Base-by-base conservation (phyloP, 2,113 vertebrate species). In the Apodemus sylvaticus region DNA sequence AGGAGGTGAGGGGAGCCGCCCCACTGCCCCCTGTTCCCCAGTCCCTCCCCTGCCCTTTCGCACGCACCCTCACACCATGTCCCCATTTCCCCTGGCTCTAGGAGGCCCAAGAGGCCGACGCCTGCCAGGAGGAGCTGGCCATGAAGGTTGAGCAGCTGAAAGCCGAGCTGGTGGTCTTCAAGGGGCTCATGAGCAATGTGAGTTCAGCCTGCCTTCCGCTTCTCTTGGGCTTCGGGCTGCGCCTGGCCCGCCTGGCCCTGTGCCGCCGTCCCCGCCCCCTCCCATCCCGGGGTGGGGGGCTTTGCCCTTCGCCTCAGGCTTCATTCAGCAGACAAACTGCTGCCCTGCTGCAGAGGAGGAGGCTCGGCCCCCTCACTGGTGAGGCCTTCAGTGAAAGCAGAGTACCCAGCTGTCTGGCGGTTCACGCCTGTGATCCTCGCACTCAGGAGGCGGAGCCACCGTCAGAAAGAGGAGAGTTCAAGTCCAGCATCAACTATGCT, bases 141-240 rank as follows among this genome's bases (percentile, higher is more conserved):
- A 98, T 99, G 98, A 99, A 99, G 98, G 99, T 99, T 94, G 99
- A 99, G 97, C 99, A 99, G 97, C 98, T 99, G 96, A 99, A 99
- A 97, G 99, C 99, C 0, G 99, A 99, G 97, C 98, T 99, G 82
- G 99, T 99, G 87, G 99, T 99, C 97, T 99, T 99, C 98, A 99
- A 99, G 98, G 99, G 99, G 93, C 99, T 99, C 97, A 99, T 99
- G 99, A 99, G 99, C 98, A 99, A 99, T 24, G 99, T 99, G 98
- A 99, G 99, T 98, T 14, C 14, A 24, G 78, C 73, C 24, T 11
- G 16, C n/a, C n/a, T 71, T 1, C 55, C 8, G 4, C 7, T 42
- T 22, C 73, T 34, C 76, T 12, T 3, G 17, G 82, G 29, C 34
- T 48, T 31, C 26, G n/a, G 12, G n/a, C 13, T 1, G 24, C 60